phyloP scores from a whole-genome alignment of 2,888 invertebrate genomes.

The Drosophila putrida region DNA sequence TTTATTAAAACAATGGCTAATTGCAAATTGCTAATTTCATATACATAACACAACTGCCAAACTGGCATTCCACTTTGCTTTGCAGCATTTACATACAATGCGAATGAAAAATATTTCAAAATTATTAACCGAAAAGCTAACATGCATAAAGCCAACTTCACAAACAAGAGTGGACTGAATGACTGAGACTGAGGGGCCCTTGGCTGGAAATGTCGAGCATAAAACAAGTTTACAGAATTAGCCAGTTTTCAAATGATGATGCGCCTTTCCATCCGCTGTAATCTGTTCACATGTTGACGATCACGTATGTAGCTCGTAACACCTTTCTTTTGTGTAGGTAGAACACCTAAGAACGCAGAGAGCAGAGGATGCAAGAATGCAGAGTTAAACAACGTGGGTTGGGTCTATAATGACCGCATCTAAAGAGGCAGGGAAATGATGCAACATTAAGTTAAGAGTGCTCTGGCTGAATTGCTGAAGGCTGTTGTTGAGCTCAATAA shows the following conservation, averaged over 20 bases:
- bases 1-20: constrained; percentile 46
- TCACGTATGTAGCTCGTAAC: constrained; percentile 48
- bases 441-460: constrained; percentile 50
- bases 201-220: constrained; percentile 44
- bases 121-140: constrained; percentile 24
- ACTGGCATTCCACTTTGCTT: constrained; percentile 33
- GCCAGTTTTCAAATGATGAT: constrained; percentile 29
- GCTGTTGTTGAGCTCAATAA: constrained; percentile 55
- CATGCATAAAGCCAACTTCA: constrained; percentile 39
- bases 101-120: constrained; percentile 59
- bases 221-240: constrained; percentile 69
- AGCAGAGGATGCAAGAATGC: constrained; percentile 32
- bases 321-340: constrained; percentile 32
- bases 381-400: constrained; percentile 19
- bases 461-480: constrained; percentile 9
- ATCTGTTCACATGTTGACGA: constrained; percentile 32
- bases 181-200: constrained; percentile 10
- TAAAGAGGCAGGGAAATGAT: constrained; percentile 45
- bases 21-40: constrained; percentile 38
- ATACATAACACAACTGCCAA: constrained; percentile 32
- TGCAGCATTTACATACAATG: constrained; percentile 68
- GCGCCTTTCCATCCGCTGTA: constrained; percentile 38
- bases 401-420: constrained; percentile 4
- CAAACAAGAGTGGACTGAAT: constrained; percentile 48
- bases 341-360: background rate